Evolutionary conservation across 2,797 vertebrate genomes (phyloP), one percentile per base, ranked within the genome.

Genomic region (Cynodonichthys magdalenae): DNA sequence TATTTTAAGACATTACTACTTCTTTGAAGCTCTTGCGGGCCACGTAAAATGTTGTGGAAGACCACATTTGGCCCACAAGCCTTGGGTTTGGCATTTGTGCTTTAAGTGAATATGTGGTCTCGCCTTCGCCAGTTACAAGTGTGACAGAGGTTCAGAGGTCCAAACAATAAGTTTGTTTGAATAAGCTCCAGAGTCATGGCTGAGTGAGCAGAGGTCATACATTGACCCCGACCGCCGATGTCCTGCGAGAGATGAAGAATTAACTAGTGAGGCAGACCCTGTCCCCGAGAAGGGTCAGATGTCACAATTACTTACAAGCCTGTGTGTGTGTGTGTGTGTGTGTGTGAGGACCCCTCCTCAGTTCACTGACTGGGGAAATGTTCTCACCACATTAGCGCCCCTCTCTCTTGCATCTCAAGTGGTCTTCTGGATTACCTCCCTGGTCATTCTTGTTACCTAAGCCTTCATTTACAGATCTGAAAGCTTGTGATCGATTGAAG

Each of bases 371-470:
- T 61, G 46, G 58, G 83, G 74, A 83, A 79, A 79, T 65, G 66
- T 79, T 82, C 74, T 83, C 80, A 66, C 78, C 64, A 44, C 86
- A 86, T 88, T 84, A 84, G 77, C n/a, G 8, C 70, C 58, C 55
- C 31, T 31, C 66, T 84, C 78, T 68, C 66, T 48, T n/a, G 74
- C 71, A 76, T 82, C 77, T 84, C 64, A 28, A 68, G 78, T 77
- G 86, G 89, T 81, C 77, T 61, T 87, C 84, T 86, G 84, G 74
- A 88, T 85, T 89, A 86, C 82, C 75, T 71, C 74, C 41, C 62
- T 63, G 76, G 73, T 72, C 73, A 53, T 64, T 59, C 63, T 77
- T 59, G 83, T 83, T 83, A 87, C 86, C 74, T 51, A 74, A 82
- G 71, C 75, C 74, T 75, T 84, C 72, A 70, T 87, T 86, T 83